Evolutionary conservation across 23 tunicate genomes (phyloP), one percentile per base, ranked within the genome.

Genomic region (Halocynthia roretzi): DNA sequence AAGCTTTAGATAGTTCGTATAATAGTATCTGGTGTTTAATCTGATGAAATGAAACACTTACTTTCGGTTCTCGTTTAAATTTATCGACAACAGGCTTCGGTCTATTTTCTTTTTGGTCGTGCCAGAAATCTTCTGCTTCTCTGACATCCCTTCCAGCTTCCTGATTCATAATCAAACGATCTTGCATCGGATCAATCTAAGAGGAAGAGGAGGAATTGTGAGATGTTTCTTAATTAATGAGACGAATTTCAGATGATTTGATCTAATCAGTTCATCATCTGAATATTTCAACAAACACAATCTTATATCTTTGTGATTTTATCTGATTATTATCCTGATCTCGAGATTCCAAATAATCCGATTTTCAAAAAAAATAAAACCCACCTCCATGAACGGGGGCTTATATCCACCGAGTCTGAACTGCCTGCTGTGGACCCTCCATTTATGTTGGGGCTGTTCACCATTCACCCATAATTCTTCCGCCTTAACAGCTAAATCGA

Each of bases 61-160:
- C 95, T 77, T 78, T 66, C 5, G 86, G 77, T 44, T 82, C 76
- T 67, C 87, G 82, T 60, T 67, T 83, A 14, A 50, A 53, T 54
- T 73, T 83, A 52, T 77, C 78, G 9, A 63, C 84, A 61, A 70
- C 61, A 0, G 80, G 80, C 18, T 70, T 64, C 5, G 95, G 95
- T 75, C 52, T 63, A 5, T 20, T 54, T 19, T 54, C 71, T 18
- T 83, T 83, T 67, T 83, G 87, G 7, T 89, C 96, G 60, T 89
- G 96, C 96, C 96, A 89, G 54, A 85, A 79, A 15, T 89, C 96
- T 6, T 85, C 77, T 1, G 96, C 87, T 44, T 89, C 96, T 52
- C 96, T 58, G 51, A 89, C 78, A 62, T 89, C 96, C 40, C 87
- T 75, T 31, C 96, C 96, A 44, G 96, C 79, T 61, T 89, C 96